Evolutionary conservation across 2,888 invertebrate genomes (phyloP).

Genomic region (Platerodrilus igneus): DNA sequence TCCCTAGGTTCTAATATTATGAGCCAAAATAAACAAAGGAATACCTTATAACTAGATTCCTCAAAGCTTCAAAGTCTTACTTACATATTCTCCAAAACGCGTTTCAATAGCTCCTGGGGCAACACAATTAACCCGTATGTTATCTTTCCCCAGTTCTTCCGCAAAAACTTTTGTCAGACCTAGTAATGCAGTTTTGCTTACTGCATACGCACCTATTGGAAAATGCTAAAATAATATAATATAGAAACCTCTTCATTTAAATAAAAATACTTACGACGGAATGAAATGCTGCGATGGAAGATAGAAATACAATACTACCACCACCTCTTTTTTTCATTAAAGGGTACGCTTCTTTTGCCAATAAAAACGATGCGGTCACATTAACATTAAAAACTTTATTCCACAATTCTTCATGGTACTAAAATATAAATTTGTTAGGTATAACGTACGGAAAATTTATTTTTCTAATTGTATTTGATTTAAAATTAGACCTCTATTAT

Average conservation of each 20-base stretch:
- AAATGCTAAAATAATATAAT: slow-evolving; percentile 57
- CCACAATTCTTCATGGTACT: slow-evolving; percentile 79
- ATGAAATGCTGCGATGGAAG: slow-evolving; percentile 82
- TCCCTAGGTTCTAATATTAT: too few species aligned
- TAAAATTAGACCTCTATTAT: too few species aligned
- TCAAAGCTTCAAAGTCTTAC: too few species aligned
- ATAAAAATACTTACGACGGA: too few species aligned
- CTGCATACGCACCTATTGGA: slow-evolving; percentile 87
- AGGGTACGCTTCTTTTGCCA: slow-evolving; percentile 85
- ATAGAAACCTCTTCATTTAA: too few species aligned
- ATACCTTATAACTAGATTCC: too few species aligned
- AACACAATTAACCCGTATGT: slow-evolving; percentile 89
- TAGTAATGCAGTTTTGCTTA: slow-evolving; percentile 89
- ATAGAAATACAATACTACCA: slow-evolving; percentile 83
- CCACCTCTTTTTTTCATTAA: slow-evolving; percentile 71
- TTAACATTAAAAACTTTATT: slow-evolving; percentile 96
- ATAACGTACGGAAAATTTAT: too few species aligned
- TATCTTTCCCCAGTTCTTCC: slow-evolving; percentile 67
- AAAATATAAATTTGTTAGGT: slow-evolving; percentile 50
- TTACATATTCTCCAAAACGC: slow-evolving; percentile 76
- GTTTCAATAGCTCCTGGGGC: slow-evolving; percentile 91
- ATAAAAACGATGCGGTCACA: slow-evolving; percentile 81
- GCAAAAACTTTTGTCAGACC: slow-evolving; percentile 84
- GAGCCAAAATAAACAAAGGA: too few species aligned
- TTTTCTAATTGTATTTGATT: too few species aligned